Evolutionary conservation across 2,113 vertebrate genomes (phyloP).

Genomic region (Entomyzon cyanotis): DNA sequence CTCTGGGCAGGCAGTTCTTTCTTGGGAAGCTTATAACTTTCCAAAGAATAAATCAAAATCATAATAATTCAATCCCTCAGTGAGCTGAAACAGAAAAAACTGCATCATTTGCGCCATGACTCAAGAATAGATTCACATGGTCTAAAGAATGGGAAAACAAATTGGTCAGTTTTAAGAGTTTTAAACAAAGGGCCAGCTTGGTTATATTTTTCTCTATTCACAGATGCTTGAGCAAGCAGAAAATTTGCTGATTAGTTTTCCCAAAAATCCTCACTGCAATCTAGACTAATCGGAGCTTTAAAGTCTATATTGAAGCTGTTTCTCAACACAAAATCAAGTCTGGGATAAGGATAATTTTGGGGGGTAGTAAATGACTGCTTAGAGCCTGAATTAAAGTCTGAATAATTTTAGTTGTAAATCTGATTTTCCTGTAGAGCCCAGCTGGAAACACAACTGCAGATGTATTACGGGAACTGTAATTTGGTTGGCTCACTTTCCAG

Average conservation of each 20-base stretch:
- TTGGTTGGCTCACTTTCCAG: background rate
- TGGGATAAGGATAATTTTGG: constrained; percentile 19
- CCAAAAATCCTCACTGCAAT: constrained; percentile 4
- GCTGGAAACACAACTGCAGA: constrained; percentile 15
- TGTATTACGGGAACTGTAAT: background rate
- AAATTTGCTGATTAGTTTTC: constrained; percentile 32
- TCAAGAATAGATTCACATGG: background rate
- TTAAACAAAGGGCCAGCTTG: constrained; percentile 20
- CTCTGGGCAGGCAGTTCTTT: background rate
- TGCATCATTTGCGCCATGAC: background rate
- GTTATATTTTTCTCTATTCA: constrained; percentile 10
- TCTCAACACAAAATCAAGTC: constrained; percentile 35
- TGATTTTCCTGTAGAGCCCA: constrained; percentile 1
- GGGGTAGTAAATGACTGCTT: background rate
- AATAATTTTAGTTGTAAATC: constrained; percentile 23
- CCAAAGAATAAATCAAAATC: constrained; percentile 6
- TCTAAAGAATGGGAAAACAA: background rate
- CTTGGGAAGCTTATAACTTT: background rate
- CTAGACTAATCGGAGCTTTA: background rate
- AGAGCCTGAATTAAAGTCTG: constrained; percentile 19
- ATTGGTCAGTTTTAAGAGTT: background rate
- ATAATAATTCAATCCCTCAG: background rate
- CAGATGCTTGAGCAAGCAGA: constrained; percentile 46
- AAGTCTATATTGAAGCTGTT: constrained; percentile 3
- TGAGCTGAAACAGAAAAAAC: background rate